Evolutionary conservation across 2,113 vertebrate genomes (phyloP).

Genomic region (Cyanistes caeruleus): DNA sequence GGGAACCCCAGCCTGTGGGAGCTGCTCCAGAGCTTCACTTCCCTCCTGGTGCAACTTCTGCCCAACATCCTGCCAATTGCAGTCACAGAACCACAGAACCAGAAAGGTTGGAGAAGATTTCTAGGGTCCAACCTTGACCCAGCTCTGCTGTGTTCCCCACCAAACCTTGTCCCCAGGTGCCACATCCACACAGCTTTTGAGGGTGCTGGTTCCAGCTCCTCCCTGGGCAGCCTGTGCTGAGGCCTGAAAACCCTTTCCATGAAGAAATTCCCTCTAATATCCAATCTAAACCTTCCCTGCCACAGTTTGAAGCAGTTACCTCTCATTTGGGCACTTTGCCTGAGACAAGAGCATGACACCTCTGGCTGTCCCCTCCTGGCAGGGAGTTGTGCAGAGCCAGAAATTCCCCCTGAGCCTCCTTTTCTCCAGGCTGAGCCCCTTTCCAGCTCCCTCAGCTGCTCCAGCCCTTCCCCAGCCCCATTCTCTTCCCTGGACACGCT

Average conservation of each 20-base stretch:
- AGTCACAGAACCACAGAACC: background rate
- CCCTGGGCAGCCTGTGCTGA: background rate
- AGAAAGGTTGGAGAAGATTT: background rate
- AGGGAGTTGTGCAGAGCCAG: background rate
- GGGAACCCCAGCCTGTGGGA: background rate
- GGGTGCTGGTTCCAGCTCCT: no score
- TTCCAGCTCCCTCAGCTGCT: background rate
- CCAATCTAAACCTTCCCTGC: background rate
- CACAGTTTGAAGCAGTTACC: rapidly evolving
- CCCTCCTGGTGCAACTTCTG: background rate
- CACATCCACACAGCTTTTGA: background rate
- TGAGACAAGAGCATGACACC: background rate
- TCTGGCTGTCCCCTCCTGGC: background rate
- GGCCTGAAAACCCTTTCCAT: background rate
- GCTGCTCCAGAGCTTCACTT: background rate
- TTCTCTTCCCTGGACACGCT: rapidly evolving
- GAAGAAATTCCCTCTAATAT: background rate
- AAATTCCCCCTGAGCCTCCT: background rate
- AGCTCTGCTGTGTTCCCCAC: background rate
- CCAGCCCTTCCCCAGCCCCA: background rate
- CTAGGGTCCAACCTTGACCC: background rate
- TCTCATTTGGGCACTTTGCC: background rate
- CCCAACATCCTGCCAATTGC: background rate
- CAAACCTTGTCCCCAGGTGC: background rate
- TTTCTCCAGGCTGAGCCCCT: background rate